A percentile compares a stretch with the other conserved stretches of the same genome.
phyloP scores from a whole-genome alignment of 2,113 vertebrate genomes.

The Scartelaos histophorus region DNA sequence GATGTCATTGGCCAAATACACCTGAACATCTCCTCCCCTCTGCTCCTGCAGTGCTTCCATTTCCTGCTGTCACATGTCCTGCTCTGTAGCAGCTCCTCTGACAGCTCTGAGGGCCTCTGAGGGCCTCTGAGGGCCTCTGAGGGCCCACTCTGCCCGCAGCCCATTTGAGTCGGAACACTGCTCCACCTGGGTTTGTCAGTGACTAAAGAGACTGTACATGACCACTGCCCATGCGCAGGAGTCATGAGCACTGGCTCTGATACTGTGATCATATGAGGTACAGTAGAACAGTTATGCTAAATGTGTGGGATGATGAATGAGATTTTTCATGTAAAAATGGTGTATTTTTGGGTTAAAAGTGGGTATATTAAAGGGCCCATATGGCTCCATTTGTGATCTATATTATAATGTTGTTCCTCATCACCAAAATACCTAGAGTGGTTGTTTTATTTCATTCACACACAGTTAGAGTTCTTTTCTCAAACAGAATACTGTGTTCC shows the following conservation, averaged over 20 bases:
- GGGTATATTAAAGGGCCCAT: too few relatives aligned
- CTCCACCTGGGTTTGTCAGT: conserved; percentile 35
- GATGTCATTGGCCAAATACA: conserved; percentile 50
- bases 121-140: too few relatives aligned
- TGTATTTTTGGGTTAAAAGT: background rate
- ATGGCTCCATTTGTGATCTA: too few relatives aligned
- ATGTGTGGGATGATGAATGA: background rate
- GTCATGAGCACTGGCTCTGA: background rate
- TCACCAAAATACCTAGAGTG: too few relatives aligned
- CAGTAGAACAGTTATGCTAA: background rate
- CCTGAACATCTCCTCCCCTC: conserved; percentile 6
- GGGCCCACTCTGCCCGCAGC: conserved; percentile 39
- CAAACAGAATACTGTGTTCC: too few relatives aligned
- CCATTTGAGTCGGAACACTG: conserved; percentile 22
- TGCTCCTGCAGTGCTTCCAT: conserved; percentile 43
- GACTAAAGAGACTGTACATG: conserved; percentile 8
- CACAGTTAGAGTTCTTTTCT: too few relatives aligned
- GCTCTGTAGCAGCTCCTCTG: conserved; percentile 41
- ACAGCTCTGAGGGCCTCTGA: conserved; percentile 47
- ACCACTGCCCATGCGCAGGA: background rate
- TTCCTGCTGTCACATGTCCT: conserved; percentile 30
- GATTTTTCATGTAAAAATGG: background rate
- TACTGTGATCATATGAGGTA: background rate
- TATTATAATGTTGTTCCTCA: too few relatives aligned
- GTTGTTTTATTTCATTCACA: too few relatives aligned